Base-by-base conservation (phyloP, 1,140 invertebrate genomes). In the Penaeus japonicus region DNA sequence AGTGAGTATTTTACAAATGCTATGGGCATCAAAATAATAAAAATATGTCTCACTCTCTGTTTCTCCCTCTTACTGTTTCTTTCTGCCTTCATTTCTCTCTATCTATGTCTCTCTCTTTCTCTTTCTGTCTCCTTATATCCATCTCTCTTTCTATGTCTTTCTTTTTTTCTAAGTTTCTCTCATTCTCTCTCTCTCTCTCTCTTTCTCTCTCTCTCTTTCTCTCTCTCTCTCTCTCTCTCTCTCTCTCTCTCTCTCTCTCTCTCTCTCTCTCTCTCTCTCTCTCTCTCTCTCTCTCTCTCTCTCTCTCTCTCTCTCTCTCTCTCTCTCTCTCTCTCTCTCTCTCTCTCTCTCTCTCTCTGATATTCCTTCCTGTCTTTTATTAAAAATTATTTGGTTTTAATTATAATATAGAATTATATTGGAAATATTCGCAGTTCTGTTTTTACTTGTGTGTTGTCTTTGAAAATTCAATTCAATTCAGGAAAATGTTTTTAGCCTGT, bases 311-410 rank as follows among this genome's bases (percentile, higher is more conserved):
- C 20, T 32, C n/a, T n/a, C n/a, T 24, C 18, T 24, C n/a, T 24
- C n/a, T 24, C n/a, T 70, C 65, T 70, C 65, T 70, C 65, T 70
- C 65, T 70, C 65, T 70, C 65, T 70, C 65, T 70, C 65, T 70
- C 65, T 70, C 65, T 70, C 65, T 70, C 65, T 70, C 65, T 70
- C 65, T 70, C 65, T 70, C 22, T 70, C 22, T 24, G 59, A 65
- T 3, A 17, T 3, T 4, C 22, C 59, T 65, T 4, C n/a, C n/a
- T n/a, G n/a, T n/a, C n/a, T n/a, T n/a, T n/a, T n/a, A n/a, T n/a
- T n/a, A n/a, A n/a, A n/a, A n/a, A n/a, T n/a, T n/a, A n/a, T n/a
- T n/a, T n/a, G n/a, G n/a, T n/a, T 47, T 47, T 10, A 1, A 47
- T 7, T 47, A 47, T 47, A 47, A 47, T 47, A 0, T 12, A 12